Evolutionary conservation across 1,140 invertebrate species (phyloP).

Genomic region (Drosophila watanabei): DNA sequence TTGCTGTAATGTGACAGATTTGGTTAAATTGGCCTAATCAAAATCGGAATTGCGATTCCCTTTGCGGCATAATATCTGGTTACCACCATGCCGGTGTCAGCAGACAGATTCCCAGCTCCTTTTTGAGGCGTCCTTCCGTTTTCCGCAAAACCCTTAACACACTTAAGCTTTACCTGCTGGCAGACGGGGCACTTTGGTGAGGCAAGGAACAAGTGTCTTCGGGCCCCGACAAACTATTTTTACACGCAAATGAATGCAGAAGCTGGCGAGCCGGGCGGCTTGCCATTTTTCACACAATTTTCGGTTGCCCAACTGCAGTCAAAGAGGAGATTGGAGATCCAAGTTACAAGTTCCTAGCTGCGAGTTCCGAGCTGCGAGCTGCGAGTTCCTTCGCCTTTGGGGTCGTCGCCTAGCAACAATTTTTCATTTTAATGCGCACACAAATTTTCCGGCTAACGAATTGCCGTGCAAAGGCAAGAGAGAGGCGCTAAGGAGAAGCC

Average conservation of each 20-base stretch:
- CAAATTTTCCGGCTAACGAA: constrained; percentile 81
- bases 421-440: constrained; percentile 85
- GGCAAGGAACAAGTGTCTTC: constrained; percentile 10
- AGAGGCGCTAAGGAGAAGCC: constrained; percentile 4
- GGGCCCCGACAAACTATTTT: constrained; percentile 65
- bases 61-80: constrained; percentile 6
- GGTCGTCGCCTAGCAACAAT: constrained; percentile 71
- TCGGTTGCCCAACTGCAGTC: constrained; percentile 56
- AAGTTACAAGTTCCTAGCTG: neutral
- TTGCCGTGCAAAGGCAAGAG: constrained; percentile 22
- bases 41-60: constrained; percentile 51
- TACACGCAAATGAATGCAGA: constrained; percentile 75
- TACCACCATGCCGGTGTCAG: neutral
- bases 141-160: constrained; percentile 48
- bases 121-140: constrained; percentile 3
- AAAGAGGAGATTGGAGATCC: constrained; percentile 57
- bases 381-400: constrained; percentile 18
- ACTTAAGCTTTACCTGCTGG: constrained; percentile 43
- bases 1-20: constrained; percentile 41
- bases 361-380: constrained; percentile 25
- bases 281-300: constrained; percentile 82
- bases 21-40: constrained; percentile 49
- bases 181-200: constrained; percentile 36
- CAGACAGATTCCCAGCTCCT: constrained; percentile 1
- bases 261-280: constrained; percentile 38